Evolutionary conservation across 1,140 invertebrate genomes (phyloP), one percentile per base, ranked within the genome.

Genomic region (Alviniconcha marisindica): DNA sequence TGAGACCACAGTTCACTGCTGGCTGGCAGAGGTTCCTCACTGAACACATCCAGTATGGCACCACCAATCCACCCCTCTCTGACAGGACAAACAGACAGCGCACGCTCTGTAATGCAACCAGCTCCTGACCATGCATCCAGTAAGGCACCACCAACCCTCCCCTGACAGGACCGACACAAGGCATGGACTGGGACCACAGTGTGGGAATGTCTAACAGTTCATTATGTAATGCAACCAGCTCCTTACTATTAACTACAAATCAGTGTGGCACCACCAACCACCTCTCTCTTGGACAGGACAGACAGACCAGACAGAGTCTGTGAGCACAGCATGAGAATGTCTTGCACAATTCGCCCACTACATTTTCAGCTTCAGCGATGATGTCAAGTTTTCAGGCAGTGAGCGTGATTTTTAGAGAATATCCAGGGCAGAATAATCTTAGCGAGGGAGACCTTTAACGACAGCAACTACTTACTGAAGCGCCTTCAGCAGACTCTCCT

Each of bases 1-100:
- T 94, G 90, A 60, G 83, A 89, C 95, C 95, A 95, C 44, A 95
- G 89, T 66, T 91, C 88, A 90, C 94, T 95, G 1, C 89, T 84
- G 40, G 87, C 38, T 28, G 93, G 90, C 60, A 95, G 89, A 42
- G 95, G 95, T 90, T 95, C 95, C 77, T 87, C 86, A 73, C 93
- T 88, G 91, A 95, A 95, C 54, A 95, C 95, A 92, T 95, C 95
- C 36, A 95, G 89, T 87, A 95, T 94, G 56, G 95, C 95, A 60
- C 91, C 94, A 1, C 93, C 92, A 51, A 96, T 91, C 94, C 94
- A 95, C 14, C 93, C 91, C 60, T 86, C 74, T 24, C 89, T 90
- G 71, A 60, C 40, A 56, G 71, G 24, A 69, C 48, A 44, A 44
- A 77, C 51, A 38, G 15, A 76, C 21, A 81, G n/a, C n/a, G n/a